Percentiles rank a stretch among this genome's conserved stretches.
Evolutionary conservation across 1,140 invertebrate species (phyloP).

Genomic region (Plodia interpunctella): DNA sequence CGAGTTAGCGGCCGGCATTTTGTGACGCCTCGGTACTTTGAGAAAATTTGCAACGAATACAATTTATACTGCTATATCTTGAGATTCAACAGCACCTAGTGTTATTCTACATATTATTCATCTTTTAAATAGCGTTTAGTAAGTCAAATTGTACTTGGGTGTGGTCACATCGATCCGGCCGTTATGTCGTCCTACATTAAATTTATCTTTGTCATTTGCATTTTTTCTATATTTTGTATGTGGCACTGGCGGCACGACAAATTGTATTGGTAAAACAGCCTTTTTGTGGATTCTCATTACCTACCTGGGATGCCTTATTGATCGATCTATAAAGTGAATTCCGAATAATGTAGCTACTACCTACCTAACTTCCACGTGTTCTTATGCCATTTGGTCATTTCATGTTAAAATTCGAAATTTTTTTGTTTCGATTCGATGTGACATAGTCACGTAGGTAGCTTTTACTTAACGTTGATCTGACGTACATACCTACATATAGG

Average conservation of each 20-base stretch:
- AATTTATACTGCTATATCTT: conserved; percentile 1
- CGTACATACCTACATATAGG: no score
- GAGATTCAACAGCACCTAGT: background rate
- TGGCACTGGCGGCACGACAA: background rate
- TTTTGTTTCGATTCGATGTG: no score
- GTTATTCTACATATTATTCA: background rate
- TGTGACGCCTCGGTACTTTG: conserved; percentile 46
- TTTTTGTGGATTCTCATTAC: no score
- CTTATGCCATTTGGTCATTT: conserved; percentile 29
- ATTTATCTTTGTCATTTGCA: conserved; percentile 1
- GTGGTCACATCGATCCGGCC: conserved; percentile 5
- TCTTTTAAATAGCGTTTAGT: background rate
- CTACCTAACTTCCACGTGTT: conserved; percentile 41
- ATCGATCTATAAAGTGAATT: conserved; percentile 23
- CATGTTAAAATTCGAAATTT: no score
- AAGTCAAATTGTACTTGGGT: background rate
- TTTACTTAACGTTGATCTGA: no score
- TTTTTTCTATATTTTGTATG: background rate
- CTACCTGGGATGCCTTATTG: background rate
- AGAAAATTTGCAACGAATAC: conserved; percentile 19
- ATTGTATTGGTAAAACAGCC: no score
- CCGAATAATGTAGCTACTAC: background rate
- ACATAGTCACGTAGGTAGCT: no score
- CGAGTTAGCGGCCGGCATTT: conserved; percentile 60
- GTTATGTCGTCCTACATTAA: conserved; percentile 8